These are phyloP conservation scores for Glyphotaelius pellucidus DNA, from an alignment of 2,888 invertebrate species.

Conservation along the genomic window DNA sequence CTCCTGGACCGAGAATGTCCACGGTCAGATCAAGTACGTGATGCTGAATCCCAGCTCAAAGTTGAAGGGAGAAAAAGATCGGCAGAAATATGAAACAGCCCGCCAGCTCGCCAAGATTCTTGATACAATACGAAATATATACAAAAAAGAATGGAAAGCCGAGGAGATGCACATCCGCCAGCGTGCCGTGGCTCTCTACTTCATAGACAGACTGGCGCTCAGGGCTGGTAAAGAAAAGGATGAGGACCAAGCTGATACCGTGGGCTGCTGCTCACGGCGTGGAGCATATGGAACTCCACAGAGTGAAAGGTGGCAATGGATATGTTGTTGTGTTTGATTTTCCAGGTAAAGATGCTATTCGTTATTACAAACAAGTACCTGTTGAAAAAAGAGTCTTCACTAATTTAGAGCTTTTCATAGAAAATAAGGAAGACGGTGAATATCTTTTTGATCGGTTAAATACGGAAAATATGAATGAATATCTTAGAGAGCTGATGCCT, in stretches of 20 bases:
- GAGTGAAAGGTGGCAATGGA: too few relatives aligned
- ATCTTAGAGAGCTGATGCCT: constrained; percentile 96
- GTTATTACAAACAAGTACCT: constrained; percentile 96
- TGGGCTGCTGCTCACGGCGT: too few relatives aligned
- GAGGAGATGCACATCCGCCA: constrained; percentile 99
- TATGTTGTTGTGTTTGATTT: too few relatives aligned
- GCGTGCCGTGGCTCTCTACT: too few relatives aligned
- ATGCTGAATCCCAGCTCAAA: too few relatives aligned
- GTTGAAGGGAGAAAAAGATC: constrained; percentile 99
- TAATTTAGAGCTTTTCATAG: constrained; percentile 97
- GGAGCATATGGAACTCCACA: too few relatives aligned
- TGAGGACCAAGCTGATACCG: too few relatives aligned
- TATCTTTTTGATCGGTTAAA: constrained; percentile 99
- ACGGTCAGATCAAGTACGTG: too few relatives aligned
- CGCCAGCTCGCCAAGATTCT: constrained; percentile 93
- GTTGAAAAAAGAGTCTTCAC: constrained; percentile 99
- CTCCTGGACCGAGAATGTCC: too few relatives aligned
- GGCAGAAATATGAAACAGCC: constrained; percentile 99
- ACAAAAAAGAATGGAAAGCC: constrained; percentile 95
- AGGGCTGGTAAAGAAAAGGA: too few relatives aligned
- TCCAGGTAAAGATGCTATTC: constrained; percentile 87
- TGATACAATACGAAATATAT: constrained; percentile 92
- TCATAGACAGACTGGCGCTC: too few relatives aligned
- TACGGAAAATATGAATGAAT: constrained; percentile 97
- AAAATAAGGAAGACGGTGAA: constrained; percentile 95